A percentile compares a stretch with the other conserved stretches of the same genome.
These are phyloP conservation scores for Leptinotarsa texana DNA, from an alignment of 1,140 invertebrate species.

Conservation along the genomic window DNA sequence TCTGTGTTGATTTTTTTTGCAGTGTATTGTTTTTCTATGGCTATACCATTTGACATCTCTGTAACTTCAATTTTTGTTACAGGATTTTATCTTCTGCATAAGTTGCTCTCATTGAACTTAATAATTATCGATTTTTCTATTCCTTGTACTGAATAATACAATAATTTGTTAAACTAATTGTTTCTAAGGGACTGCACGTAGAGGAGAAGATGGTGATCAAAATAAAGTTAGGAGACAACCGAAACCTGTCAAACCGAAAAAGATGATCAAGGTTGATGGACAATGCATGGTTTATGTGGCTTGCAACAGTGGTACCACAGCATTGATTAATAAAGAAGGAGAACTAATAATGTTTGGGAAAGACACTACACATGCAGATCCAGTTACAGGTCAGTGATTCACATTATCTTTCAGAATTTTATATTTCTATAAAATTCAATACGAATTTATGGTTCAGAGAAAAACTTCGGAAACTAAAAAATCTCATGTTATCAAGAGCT, in stretches of 20 bases:
- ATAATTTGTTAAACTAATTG: too few species aligned
- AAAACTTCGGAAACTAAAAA: too few species aligned
- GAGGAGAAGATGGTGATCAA: conserved; percentile 93
- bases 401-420: not conserved
- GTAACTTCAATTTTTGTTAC: too few species aligned
- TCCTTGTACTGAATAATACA: too few species aligned
- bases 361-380: conserved; percentile 87
- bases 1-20: too few species aligned
- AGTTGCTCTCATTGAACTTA: too few species aligned
- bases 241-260: conserved; percentile 90
- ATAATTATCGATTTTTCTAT: too few species aligned
- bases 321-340: conserved; percentile 86
- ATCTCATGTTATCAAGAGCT: too few species aligned
- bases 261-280: conserved; percentile 87
- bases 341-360: conserved; percentile 93
- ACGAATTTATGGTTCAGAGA: too few species aligned
- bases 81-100: too few species aligned
- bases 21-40: too few species aligned
- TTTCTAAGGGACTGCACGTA: conserved; percentile 83
- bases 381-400: conserved; percentile 62
- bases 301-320: conserved; percentile 94
- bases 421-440: not conserved
- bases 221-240: conserved; percentile 82
- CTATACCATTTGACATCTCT: too few species aligned
- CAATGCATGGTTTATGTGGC: conserved; percentile 81